Evolutionary conservation across 2,797 vertebrate species (phyloP), one percentile per base, ranked within the genome.

Genomic region (Pipistrellus pygmaeus): DNA sequence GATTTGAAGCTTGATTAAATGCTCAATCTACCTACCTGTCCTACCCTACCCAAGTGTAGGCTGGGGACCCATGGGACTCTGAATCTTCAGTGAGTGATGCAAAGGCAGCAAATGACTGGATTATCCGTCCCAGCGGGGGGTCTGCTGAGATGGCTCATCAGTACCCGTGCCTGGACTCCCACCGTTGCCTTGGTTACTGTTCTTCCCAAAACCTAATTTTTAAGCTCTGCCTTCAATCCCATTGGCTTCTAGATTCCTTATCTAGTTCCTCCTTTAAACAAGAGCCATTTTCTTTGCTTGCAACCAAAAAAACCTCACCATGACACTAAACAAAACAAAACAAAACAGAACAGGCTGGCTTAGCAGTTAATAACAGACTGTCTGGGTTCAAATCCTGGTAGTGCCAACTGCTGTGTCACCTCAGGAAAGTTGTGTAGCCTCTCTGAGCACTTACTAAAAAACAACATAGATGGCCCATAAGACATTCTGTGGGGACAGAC

Each of bases 181-280:
- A n/a, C 66, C 15, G 7, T 38, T 41, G 23, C 17, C 17, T 51
- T 66, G 7, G 41, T 75, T 90, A 53, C 8, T 85, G 35, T 23
- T 84, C 6, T 73, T 83, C 17, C 25, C 25, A 5, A 84, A 95
- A 77, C 17, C 23, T 27, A 30, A 14, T 62, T 78, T 96, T 84
- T 80, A 85, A 93, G 20, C 15, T 94, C 75, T 76, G 21, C 75
- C 55, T 92, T 93, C 32, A 87, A 73, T 69, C 92, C 66, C 64
- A 60, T 12, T 53, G 48, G 27, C 32, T 51, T 94, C 46, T n/a
- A 73, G 62, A 93, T 87, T 41, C 21, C 77, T 77, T 41, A 82
- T 64, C 66, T 11, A 60, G 35, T 53, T 86, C 17, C 17, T 18
- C 78, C 82, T 91, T 73, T 62, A 88, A 90, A 73, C 75, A 20